Evolutionary conservation across 2,113 vertebrate genomes (phyloP), one percentile per base, ranked within the genome.

Genomic region (Motacilla alba): DNA sequence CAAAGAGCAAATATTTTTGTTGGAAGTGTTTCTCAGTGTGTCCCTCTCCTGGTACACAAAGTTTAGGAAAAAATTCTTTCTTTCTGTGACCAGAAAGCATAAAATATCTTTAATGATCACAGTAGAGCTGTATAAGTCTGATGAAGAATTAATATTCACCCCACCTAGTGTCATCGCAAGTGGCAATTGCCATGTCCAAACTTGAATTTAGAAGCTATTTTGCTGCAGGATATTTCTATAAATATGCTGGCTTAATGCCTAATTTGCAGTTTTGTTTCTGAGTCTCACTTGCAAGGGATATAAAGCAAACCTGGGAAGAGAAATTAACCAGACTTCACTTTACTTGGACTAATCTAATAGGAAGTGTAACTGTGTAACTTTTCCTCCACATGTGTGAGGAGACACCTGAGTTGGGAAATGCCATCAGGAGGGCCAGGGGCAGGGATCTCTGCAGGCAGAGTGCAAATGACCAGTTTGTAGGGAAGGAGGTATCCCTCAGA

Each of bases 171-270:
- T 89, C 87, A 94, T 90, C 93, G 79, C 81, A 93, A 95, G 97
- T 82, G 82, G 83, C 97, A 97, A 98, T 96, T 95, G 83, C 82
- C 70, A 53, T 83, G 49, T 95, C 90, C 31, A 58, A 93, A 90
- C 87, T 81, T 81, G 72, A 94, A 97, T 97, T 97, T 97, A 97
- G 67, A 86, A 60, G 50, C 79, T 94, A 91, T 97, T 96, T 96
- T 39, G 90, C 95, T 92, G 83, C 49, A 76, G 35, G 41, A n/a
- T 83, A 76, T 93, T 96, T 93, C 92, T 89, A 90, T 95, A 96
- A 97, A 95, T 96, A 88, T 88, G 72, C 63, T 94, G 92, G 55
- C 89, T 95, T 28, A 77, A 92, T 92, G 91, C 73, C 89, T 94
- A 91, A 53, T 58, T 92, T 91, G 87, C 68, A 85, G 49, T 92